These are phyloP conservation scores for Accipiter virgatus DNA, from an alignment of 2,113 vertebrate genomes.

Conservation along the genomic window DNA sequence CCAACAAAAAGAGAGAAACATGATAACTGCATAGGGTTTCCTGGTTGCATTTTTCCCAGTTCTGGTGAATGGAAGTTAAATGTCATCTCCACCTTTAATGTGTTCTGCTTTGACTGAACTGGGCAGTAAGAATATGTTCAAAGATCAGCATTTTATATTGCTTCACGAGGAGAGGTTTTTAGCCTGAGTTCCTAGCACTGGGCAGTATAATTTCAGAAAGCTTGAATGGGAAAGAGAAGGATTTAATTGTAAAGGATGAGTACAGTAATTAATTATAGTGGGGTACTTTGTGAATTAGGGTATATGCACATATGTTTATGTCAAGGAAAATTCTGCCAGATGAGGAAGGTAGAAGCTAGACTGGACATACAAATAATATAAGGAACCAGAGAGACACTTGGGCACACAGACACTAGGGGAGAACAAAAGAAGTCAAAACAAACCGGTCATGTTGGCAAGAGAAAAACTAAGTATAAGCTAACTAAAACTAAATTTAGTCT, in stretches of 20 bases:
- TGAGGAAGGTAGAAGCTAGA: background rate
- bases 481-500: background rate
- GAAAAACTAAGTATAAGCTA: background rate
- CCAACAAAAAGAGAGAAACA: slow-evolving; percentile 65
- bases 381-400: background rate
- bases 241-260: background rate
- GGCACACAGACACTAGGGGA: background rate
- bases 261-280: background rate
- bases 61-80: slow-evolving; percentile 59
- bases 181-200: background rate
- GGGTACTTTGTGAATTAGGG: background rate
- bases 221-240: background rate
- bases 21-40: slow-evolving; percentile 37
- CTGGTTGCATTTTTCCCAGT: slow-evolving; percentile 53
- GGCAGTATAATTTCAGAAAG: background rate
- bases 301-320: background rate
- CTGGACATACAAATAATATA: background rate
- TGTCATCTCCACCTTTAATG: slow-evolving; percentile 44
- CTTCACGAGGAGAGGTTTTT: background rate
- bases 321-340: background rate
- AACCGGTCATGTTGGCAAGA: background rate
- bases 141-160: background rate
- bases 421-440: background rate
- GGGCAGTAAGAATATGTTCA: background rate
- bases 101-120: slow-evolving; percentile 46